Evolutionary conservation across 2,113 vertebrate species (phyloP), one percentile per base, ranked within the genome.

Genomic region (Lycaon pictus): DNA sequence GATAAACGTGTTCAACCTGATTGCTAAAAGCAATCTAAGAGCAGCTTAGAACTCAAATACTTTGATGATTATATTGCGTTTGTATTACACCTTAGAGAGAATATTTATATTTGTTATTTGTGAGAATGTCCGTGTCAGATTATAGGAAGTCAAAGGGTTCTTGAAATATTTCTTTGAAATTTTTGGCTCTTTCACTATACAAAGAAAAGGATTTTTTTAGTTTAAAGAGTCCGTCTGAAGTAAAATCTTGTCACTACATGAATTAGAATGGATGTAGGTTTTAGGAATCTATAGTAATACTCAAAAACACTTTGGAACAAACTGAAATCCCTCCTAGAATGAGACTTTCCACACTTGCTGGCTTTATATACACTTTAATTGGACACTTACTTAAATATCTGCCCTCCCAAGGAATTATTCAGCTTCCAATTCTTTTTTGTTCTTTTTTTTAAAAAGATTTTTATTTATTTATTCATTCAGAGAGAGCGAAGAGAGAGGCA

Each of bases 161-260:
- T 90, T 65, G n/a, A 90, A 86, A 35, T 67, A 84, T 35, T 93
- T 95, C 23, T 84, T 84, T 82, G 37, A 93, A 71, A 51, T 92
- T 17, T 48, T 74, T 82, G 23, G 4, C 10, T 69, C n/a, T 81
- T 85, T 60, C 62, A 17, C 9, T 35, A 51, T 62, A 62, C 7
- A 76, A 48, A 85, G 51, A 71, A 56, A 93, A 80, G 55, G 3
- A 9, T 5, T 92, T 93, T 43, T 43, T 95, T 65, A 32, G 7
- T 25, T 72, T 92, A 88, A 55, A 22, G 6, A 11, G 4, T 48
- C 27, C 69, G 56, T 82, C 60, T 37, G n/a, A 83, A 86, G 53
- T 72, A 22, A 93, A 89, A 32, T 79, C 82, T 71, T 93, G 29
- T 83, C 25, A 67, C 15, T 92, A 8, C 16, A 15, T 37, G 16